Percentiles rank a stretch among this genome's conserved stretches.
Conservation (phyloP, 2,113 vertebrate species). For the Phalacrocorax aristotelis region DNA sequence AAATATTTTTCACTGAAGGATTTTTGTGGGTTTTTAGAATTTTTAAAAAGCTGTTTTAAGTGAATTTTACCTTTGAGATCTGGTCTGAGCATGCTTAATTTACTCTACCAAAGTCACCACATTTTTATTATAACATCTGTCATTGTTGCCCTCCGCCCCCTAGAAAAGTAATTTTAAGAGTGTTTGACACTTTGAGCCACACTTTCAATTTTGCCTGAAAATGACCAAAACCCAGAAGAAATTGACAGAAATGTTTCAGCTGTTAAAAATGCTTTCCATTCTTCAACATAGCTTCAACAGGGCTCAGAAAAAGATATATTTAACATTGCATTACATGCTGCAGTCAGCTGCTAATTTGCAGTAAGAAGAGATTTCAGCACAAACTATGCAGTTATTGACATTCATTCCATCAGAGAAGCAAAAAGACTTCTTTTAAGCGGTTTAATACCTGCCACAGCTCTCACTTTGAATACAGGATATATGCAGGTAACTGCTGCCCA, state of each 20-base stretch:
- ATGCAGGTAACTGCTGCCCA: not conserved
- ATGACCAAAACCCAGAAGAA: not conserved
- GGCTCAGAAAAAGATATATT: not conserved
- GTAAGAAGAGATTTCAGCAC: not conserved
- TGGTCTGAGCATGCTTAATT: not conserved
- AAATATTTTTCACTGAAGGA: not conserved
- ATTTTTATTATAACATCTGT: not conserved
- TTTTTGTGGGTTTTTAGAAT: not conserved
- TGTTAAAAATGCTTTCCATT: not conserved
- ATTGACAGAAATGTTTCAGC: not conserved
- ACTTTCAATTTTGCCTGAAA: not conserved
- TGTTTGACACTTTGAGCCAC: not conserved
- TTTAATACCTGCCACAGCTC: not conserved
- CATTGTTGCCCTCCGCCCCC: not conserved
- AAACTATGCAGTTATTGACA: not conserved
- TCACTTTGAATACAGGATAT: not conserved
- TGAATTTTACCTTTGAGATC: not conserved
- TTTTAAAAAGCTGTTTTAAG: not conserved
- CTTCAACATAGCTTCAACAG: not conserved
- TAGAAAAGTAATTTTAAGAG: not conserved
- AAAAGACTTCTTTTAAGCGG: not conserved
- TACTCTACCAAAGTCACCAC: not conserved
- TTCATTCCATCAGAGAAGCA: not conserved
- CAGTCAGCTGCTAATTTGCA: not conserved
- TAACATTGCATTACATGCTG: not conserved